Evolutionary conservation across 2,797 vertebrate species (phyloP).

Genomic region (Manis pentadactyla): DNA sequence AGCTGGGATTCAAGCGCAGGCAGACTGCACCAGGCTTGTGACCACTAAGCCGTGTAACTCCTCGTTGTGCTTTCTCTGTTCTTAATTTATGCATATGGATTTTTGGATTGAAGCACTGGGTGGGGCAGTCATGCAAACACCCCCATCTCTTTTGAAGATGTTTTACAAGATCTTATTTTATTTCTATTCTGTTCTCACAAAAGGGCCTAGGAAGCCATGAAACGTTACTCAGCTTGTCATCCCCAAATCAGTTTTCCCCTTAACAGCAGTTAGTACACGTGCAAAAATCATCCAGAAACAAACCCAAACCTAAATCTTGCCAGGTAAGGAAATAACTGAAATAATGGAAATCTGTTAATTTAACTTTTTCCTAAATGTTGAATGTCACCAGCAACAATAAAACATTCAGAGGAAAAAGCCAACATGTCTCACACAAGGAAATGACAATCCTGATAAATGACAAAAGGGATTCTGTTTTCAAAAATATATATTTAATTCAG

Average conservation of each 20-base stretch:
- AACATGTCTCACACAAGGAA: neutral
- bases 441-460: neutral
- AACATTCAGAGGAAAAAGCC: neutral
- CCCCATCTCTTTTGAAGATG: neutral
- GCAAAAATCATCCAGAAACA: neutral
- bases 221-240: neutral
- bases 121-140: neutral
- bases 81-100: neutral
- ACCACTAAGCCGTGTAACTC: neutral
- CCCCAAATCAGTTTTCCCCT: neutral
- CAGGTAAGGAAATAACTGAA: conserved; percentile 12
- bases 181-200: neutral
- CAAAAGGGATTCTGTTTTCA: too few relatives aligned
- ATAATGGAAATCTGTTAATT: neutral
- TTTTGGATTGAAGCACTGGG: neutral
- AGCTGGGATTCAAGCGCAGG: neutral
- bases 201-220: neutral
- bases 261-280: neutral
- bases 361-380: neutral
- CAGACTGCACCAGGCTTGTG: neutral
- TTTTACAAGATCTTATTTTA: neutral
- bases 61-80: neutral
- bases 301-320: neutral
- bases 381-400: neutral
- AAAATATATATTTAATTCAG: too few relatives aligned